Evolutionary conservation across 2,888 invertebrate genomes (phyloP).

Genomic region (Pegoplata infirma): DNA sequence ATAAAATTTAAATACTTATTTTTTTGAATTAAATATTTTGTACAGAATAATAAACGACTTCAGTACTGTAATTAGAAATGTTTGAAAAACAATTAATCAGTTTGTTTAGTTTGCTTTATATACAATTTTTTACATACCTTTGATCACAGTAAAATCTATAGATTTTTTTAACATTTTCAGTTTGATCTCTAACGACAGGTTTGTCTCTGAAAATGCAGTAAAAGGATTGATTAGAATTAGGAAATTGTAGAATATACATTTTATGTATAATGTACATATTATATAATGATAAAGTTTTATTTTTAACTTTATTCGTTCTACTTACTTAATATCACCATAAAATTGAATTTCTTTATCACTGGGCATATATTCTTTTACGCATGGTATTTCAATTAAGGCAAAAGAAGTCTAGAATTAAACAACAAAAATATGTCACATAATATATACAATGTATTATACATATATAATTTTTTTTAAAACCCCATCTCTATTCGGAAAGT

Average conservation of each 20-base stretch:
- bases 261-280: no score
- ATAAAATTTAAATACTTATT: neutral
- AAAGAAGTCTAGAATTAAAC: constrained; percentile 2
- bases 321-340: constrained; percentile 69
- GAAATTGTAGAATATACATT: neutral
- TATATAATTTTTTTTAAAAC: no score
- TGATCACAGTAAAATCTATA: constrained; percentile 45
- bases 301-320: constrained; percentile 5
- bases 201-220: constrained; percentile 34
- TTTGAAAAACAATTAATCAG: neutral
- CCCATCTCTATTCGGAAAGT: no score
- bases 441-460: no score
- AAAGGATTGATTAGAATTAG: neutral
- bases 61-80: constrained; percentile 23
- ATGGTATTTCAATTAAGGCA: constrained; percentile 8
- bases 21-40: neutral
- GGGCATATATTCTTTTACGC: constrained; percentile 63
- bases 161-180: constrained; percentile 16
- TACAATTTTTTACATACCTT: constrained; percentile 42
- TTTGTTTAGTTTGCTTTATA: neutral
- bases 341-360: constrained; percentile 64
- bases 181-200: constrained; percentile 34
- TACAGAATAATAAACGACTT: constrained; percentile 37
- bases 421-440: neutral
- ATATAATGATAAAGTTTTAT: no score